These are phyloP conservation scores for Eulacestoma nigropectus DNA, from an alignment of 2,113 vertebrate genomes.

Conservation along the genomic window DNA sequence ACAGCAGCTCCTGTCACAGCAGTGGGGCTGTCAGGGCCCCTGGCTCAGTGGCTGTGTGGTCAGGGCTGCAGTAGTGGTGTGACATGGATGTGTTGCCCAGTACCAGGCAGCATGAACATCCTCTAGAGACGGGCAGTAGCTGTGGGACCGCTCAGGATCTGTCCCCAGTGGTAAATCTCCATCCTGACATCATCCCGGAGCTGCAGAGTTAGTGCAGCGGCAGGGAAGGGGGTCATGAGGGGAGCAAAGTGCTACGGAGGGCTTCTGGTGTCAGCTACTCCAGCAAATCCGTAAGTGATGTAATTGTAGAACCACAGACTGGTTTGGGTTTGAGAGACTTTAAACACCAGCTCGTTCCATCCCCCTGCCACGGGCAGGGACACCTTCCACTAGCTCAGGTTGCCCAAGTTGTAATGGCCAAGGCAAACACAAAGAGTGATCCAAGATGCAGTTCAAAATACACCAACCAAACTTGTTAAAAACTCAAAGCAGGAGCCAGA, in stretches of 20 bases:
- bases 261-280: background rate
- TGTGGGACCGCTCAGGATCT: rapidly evolving
- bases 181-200: background rate
- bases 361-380: background rate
- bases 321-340: background rate
- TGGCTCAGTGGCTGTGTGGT: background rate
- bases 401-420: background rate
- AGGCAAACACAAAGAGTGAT: background rate
- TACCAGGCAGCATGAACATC: background rate
- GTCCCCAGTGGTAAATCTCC: background rate
- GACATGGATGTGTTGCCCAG: rapidly evolving
- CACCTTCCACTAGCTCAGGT: background rate
- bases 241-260: background rate
- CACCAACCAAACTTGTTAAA: background rate
- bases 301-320: background rate
- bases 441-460: background rate
- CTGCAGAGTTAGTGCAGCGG: background rate
- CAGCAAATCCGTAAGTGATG: background rate
- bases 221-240: background rate
- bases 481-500: background rate
- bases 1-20: background rate
- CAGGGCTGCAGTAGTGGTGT: background rate
- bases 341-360: background rate
- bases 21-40: background rate
- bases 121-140: background rate